These are phyloP conservation scores for Oreochromis grahami DNA, from an alignment of 2,797 vertebrate genomes.

Conservation along the genomic window DNA sequence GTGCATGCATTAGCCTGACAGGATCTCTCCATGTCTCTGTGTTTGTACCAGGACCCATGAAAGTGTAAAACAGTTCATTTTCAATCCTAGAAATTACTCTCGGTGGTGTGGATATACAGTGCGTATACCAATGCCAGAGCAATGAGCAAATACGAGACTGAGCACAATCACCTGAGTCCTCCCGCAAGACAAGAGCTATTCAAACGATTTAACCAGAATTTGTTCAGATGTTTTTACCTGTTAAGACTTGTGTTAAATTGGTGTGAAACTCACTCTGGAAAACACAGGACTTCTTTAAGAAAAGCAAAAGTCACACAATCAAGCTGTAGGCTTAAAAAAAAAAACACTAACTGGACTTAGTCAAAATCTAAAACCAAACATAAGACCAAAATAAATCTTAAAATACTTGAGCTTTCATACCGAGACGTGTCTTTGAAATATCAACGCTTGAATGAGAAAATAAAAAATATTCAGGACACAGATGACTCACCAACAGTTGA, in stretches of 20 bases:
- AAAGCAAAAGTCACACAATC: neutral
- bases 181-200: neutral
- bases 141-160: neutral
- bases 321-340: neutral
- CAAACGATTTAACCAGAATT: neutral
- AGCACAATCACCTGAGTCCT: neutral
- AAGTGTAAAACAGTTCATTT: constrained; percentile 47
- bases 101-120: neutral
- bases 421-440: neutral
- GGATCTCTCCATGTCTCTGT: constrained; percentile 15
- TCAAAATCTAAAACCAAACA: neutral
- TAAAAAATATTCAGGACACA: neutral
- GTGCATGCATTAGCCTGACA: constrained; percentile 7
- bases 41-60: constrained; percentile 29
- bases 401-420: neutral
- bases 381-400: neutral
- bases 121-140: neutral
- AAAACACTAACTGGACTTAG: neutral
- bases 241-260: neutral
- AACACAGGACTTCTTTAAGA: neutral
- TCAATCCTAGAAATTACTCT: neutral
- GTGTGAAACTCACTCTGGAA: neutral
- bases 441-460: neutral
- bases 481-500: constrained; percentile 8
- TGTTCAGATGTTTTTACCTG: neutral